phyloP scores from a whole-genome alignment of 2,113 vertebrate genomes.

The Anarrhichthys ocellatus region DNA sequence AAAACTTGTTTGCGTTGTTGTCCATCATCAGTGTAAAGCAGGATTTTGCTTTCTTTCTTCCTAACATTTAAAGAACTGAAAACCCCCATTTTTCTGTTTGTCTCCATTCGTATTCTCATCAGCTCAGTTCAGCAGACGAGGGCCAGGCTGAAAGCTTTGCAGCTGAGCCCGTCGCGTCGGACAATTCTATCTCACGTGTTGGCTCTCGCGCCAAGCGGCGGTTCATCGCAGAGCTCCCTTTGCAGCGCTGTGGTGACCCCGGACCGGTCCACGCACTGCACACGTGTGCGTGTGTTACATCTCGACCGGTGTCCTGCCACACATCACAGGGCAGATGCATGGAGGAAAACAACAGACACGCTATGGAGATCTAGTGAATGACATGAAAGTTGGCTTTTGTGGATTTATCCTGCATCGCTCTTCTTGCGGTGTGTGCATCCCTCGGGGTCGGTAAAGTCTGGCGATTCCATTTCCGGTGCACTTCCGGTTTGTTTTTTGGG shows the following conservation, averaged over 20 bases:
- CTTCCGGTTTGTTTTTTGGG: conserved; percentile 50
- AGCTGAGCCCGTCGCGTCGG: not conserved
- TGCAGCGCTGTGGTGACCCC: conserved; percentile 16
- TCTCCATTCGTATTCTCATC: conserved; percentile 10
- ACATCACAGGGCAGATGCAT: conserved; percentile 36
- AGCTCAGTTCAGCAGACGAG: conserved; percentile 35
- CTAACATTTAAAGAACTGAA: conserved; percentile 24
- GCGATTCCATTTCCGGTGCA: conserved; percentile 39
- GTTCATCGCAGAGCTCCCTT: conserved; percentile 30
- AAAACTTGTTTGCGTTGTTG: conserved; percentile 55
- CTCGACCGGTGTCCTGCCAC: conserved; percentile 54
- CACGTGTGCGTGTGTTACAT: not conserved
- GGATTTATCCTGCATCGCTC: conserved; percentile 58
- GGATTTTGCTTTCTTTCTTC: conserved; percentile 36
- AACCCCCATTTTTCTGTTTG: not conserved
- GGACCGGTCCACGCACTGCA: conserved; percentile 10
- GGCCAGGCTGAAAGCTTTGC: conserved; percentile 2
- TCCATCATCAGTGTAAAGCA: conserved; percentile 57
- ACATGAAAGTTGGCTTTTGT: conserved; percentile 62
- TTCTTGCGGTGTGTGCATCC: conserved; percentile 71
- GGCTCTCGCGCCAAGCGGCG: not conserved
- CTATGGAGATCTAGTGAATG: conserved; percentile 72
- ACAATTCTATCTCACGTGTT: conserved; percentile 20
- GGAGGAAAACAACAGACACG: conserved; percentile 54
- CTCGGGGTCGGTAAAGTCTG: conserved; percentile 56